Percentiles rank a stretch among this genome's conserved stretches.
These are phyloP conservation scores for Colistium nudipinnis DNA, from an alignment of 2,113 vertebrate species.

Conservation along the genomic window DNA sequence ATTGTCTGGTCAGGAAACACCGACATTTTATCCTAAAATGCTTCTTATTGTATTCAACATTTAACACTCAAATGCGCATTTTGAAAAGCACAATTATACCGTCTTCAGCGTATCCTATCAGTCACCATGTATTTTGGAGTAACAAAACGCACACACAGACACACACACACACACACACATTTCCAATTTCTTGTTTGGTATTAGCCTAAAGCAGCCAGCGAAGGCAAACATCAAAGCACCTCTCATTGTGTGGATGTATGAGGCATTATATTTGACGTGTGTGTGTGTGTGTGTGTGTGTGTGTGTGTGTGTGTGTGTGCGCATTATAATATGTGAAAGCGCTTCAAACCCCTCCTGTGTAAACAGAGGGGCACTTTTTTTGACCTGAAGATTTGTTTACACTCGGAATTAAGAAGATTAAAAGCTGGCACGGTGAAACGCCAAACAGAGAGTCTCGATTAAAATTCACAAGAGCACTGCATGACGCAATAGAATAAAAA, in stretches of 20 bases:
- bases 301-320: conserved; percentile 12
- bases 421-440: conserved; percentile 30
- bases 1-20: too few relatives aligned
- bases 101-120: too few relatives aligned
- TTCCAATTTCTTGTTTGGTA: conserved; percentile 22
- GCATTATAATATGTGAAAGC: too few relatives aligned
- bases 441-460: conserved; percentile 13
- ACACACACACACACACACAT: background rate
- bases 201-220: conserved; percentile 24
- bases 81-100: too few relatives aligned
- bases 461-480: background rate
- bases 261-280: too few relatives aligned
- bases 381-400: conserved; percentile 50
- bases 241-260: conserved; percentile 19
- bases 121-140: too few relatives aligned
- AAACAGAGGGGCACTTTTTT: conserved; percentile 29
- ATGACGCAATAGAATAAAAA: background rate
- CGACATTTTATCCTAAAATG: too few relatives aligned
- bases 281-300: background rate
- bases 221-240: conserved; percentile 32
- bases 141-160: background rate
- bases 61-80: too few relatives aligned
- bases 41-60: too few relatives aligned
- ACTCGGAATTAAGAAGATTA: conserved; percentile 41
- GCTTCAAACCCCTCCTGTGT: conserved; percentile 4